A percentile compares a stretch with the other conserved stretches of the same genome.
Evolutionary conservation across 2,797 vertebrate genomes (phyloP).

Genomic region (Austrolebias charrua): DNA sequence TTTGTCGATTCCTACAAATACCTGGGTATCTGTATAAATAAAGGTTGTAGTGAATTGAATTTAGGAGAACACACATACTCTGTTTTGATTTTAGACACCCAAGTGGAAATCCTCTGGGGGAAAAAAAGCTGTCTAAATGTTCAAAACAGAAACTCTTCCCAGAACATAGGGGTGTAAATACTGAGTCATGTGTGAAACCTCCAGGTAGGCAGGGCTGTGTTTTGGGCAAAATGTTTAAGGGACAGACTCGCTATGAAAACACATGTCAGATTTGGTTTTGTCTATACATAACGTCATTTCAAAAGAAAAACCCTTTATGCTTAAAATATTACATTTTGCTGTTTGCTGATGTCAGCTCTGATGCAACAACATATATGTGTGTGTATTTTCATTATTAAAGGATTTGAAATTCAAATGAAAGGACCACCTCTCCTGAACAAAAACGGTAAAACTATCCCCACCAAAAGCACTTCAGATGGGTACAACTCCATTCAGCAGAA

Average conservation of each 20-base stretch:
- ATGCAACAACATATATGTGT: slow-evolving; percentile 10
- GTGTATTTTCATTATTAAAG: slow-evolving; percentile 43
- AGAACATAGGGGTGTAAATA: slow-evolving; percentile 66
- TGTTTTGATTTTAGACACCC: slow-evolving; percentile 26
- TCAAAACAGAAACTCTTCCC: slow-evolving; percentile 42
- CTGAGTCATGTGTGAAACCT: slow-evolving; percentile 16
- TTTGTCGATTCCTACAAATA: too few species aligned
- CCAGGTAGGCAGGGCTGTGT: slow-evolving; percentile 2
- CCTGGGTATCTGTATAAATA: too few species aligned
- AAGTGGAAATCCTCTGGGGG: slow-evolving; percentile 22
- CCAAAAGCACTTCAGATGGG: slow-evolving; percentile 9
- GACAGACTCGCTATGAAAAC: background rate
- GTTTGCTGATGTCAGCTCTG: background rate
- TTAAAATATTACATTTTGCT: background rate
- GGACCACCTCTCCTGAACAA: slow-evolving; percentile 43
- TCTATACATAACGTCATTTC: background rate
- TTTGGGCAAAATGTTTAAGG: slow-evolving; percentile 8
- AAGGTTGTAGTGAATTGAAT: background rate
- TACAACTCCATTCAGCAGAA: slow-evolving; percentile 70
- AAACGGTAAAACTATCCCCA: background rate
- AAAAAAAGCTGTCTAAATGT: slow-evolving; percentile 5
- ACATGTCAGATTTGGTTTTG: slow-evolving; percentile 19
- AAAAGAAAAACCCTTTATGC: background rate
- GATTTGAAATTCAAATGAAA: slow-evolving; percentile 74
- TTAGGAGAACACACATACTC: slow-evolving; percentile 3